These are phyloP conservation scores for Entelurus aequoreus DNA, from an alignment of 2,113 vertebrate genomes.

Conservation along the genomic window DNA sequence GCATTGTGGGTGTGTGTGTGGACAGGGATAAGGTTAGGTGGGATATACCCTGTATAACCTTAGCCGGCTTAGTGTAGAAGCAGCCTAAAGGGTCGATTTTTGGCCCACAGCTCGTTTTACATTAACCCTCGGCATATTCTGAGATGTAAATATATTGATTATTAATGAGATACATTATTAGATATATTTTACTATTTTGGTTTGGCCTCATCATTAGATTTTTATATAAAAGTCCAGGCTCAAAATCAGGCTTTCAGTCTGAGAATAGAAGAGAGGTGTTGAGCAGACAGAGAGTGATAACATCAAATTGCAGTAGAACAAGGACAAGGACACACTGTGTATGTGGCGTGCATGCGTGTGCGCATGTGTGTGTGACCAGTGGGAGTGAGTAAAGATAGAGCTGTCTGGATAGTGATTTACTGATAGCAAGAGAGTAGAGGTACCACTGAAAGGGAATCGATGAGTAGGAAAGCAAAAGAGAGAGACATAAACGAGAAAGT, in stretches of 20 bases:
- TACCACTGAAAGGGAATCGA: conserved; percentile 47
- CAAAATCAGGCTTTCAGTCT: background rate
- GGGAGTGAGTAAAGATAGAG: conserved; percentile 54
- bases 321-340: conserved; percentile 48
- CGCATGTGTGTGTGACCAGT: conserved; percentile 8
- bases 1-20: too few relatives aligned
- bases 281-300: conserved; percentile 35
- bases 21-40: too few relatives aligned
- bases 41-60: too few relatives aligned
- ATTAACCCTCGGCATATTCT: too few relatives aligned
- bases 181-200: too few relatives aligned
- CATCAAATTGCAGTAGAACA: conserved; percentile 51
- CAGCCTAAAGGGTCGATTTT: too few relatives aligned
- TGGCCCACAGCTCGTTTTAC: too few relatives aligned
- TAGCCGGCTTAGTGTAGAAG: too few relatives aligned
- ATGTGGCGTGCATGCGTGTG: conserved; percentile 7
- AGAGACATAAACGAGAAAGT: background rate
- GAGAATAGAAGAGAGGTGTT: conserved; percentile 15
- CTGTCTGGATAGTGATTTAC: conserved; percentile 57
- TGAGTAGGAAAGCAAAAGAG: conserved; percentile 45
- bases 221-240: background rate
- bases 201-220: too few relatives aligned
- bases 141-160: too few relatives aligned
- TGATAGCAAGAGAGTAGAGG: conserved; percentile 28
- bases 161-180: too few relatives aligned